phyloP scores from a whole-genome alignment of 2,888 invertebrate genomes.

The Tortricodes alternella region DNA sequence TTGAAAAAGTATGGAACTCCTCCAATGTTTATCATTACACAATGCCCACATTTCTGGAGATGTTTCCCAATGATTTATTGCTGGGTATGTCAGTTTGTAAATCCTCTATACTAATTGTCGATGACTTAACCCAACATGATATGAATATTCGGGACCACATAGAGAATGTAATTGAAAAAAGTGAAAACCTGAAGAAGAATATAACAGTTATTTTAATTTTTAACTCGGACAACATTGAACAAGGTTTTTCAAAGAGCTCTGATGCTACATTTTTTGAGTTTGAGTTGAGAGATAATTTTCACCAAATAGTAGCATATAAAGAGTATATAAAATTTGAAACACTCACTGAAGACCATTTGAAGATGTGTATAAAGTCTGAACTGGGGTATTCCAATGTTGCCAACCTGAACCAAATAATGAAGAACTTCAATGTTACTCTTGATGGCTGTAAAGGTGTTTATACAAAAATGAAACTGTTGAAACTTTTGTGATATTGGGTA shows the following conservation, averaged over 20 bases:
- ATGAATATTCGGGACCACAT: constrained; percentile 48
- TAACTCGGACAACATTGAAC: constrained; percentile 56
- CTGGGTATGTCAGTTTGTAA: constrained; percentile 63
- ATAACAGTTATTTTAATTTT: constrained; percentile 65
- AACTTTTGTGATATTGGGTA: constrained; percentile 36
- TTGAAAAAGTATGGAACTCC: constrained; percentile 51
- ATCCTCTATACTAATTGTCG: constrained; percentile 60
- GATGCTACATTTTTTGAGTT: constrained; percentile 49
- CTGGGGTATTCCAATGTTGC: constrained; percentile 42
- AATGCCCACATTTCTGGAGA: constrained; percentile 63
- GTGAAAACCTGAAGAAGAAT: constrained; percentile 52
- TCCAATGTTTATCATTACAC: constrained; percentile 72
- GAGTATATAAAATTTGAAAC: constrained; percentile 58
- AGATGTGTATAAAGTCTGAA: constrained; percentile 63
- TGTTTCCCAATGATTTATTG: constrained; percentile 58
- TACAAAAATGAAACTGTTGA: constrained; percentile 66
- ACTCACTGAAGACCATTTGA: constrained; percentile 54
- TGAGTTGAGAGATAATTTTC: constrained; percentile 48
- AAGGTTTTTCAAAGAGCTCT: constrained; percentile 51
- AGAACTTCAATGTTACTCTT: constrained; percentile 63
- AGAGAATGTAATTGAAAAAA: constrained; percentile 53
- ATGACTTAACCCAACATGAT: constrained; percentile 59
- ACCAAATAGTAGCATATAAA: constrained; percentile 49
- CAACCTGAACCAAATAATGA: constrained; percentile 51
- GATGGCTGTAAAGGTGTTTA: constrained; percentile 78